These are phyloP conservation scores for Onychomys leucogaster DNA, from an alignment of 2,797 vertebrate genomes.

Conservation along the genomic window DNA sequence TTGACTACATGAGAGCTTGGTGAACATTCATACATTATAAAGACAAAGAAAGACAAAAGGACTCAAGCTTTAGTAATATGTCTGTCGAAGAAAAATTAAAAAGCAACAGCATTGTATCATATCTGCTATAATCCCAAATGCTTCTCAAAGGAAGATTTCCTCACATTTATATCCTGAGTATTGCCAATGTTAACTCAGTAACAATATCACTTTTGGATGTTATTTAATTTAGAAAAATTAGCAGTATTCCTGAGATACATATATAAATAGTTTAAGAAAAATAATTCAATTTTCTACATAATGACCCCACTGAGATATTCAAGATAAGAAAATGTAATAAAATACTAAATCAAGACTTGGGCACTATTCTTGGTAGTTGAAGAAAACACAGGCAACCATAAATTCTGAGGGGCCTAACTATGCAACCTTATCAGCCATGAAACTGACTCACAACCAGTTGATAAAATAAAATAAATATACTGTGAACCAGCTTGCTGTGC, in stretches of 20 bases:
- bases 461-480: conserved; percentile 76
- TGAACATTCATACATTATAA: not conserved
- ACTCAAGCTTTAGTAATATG: not conserved
- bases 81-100: not conserved
- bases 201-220: not conserved
- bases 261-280: not conserved
- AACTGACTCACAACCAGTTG: not conserved
- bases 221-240: conserved; percentile 18
- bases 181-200: conserved; percentile 20
- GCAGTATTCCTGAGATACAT: conserved; percentile 20
- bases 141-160: not conserved
- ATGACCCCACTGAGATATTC: not conserved
- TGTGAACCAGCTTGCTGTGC: conserved; percentile 44
- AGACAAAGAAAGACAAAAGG: not conserved
- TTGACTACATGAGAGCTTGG: not conserved
- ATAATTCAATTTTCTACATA: not conserved
- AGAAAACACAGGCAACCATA: not conserved
- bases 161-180: not conserved
- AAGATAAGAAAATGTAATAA: not conserved
- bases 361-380: not conserved
- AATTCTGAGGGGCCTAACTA: not conserved
- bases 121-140: not conserved
- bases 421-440: not conserved
- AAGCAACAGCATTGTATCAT: not conserved
- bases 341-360: not conserved